phyloP scores from a whole-genome alignment of 2,797 vertebrate species.

The Chloroceryle amazona region DNA sequence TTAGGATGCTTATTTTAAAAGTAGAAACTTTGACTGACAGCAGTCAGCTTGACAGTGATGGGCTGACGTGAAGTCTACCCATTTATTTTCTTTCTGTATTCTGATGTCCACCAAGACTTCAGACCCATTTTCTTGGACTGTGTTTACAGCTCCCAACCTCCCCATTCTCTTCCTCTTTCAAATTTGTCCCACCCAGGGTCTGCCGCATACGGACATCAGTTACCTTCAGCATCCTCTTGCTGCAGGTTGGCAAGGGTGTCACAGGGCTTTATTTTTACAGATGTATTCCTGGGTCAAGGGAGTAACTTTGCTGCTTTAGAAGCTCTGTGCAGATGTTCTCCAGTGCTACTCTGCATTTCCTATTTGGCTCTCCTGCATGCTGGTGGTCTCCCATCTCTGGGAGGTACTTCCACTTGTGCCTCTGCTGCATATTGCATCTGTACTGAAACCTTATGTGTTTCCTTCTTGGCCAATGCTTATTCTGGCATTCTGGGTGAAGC shows the following conservation, averaged over 20 bases:
- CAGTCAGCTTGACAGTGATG: neutral
- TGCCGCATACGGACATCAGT: neutral
- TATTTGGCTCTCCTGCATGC: neutral
- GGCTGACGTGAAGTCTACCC: neutral
- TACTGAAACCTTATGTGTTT: neutral
- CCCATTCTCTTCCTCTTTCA: neutral
- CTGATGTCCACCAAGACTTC: neutral
- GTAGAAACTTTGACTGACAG: neutral
- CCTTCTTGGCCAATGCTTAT: neutral
- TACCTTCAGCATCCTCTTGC: neutral
- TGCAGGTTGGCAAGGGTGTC: neutral
- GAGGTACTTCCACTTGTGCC: neutral
- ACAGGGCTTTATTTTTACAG: neutral
- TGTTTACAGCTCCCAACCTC: neutral
- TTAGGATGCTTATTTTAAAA: neutral
- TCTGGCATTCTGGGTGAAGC: neutral
- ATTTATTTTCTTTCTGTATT: neutral
- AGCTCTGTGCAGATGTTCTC: neutral
- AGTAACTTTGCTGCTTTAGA: neutral
- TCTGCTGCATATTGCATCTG: neutral
- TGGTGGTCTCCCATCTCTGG: neutral
- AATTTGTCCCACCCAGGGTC: neutral
- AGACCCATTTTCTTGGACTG: neutral
- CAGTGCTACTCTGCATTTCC: neutral
- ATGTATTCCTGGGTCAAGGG: neutral